Evolutionary conservation across 2,113 vertebrate genomes (phyloP).

Genomic region (Lutjanus erythropterus): DNA sequence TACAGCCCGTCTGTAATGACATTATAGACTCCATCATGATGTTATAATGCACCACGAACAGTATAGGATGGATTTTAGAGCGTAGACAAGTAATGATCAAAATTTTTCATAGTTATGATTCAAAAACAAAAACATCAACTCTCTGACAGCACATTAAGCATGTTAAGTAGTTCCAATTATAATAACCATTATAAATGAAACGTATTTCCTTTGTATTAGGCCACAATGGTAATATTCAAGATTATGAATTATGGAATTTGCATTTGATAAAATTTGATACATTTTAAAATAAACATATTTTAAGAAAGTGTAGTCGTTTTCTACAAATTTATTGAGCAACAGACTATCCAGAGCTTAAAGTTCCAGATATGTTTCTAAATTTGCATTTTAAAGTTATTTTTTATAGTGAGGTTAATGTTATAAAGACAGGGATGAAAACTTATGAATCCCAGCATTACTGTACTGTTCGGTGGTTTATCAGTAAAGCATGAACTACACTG

Average conservation of each 20-base stretch:
- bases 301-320: no score
- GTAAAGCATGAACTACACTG: no score
- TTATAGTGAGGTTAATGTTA: neutral
- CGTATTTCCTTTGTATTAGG: no score
- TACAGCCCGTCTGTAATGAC: constrained; percentile 14
- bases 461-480: no score
- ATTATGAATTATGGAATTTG: neutral
- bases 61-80: no score
- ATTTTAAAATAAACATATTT: neutral
- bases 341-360: neutral
- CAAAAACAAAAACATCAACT: no score
- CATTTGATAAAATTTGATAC: neutral
- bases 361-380: neutral
- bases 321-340: no score
- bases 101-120: neutral
- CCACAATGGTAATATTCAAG: constrained; percentile 4
- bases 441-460: no score
- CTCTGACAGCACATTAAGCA: neutral
- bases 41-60: neutral
- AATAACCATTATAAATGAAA: no score
- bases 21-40: neutral
- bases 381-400: neutral
- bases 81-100: neutral
- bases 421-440: no score
- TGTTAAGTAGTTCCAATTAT: neutral